A percentile compares a stretch with the other conserved stretches of the same genome.
Conservation (phyloP, 2,888 invertebrate species). For the Cryptus armator region DNA sequence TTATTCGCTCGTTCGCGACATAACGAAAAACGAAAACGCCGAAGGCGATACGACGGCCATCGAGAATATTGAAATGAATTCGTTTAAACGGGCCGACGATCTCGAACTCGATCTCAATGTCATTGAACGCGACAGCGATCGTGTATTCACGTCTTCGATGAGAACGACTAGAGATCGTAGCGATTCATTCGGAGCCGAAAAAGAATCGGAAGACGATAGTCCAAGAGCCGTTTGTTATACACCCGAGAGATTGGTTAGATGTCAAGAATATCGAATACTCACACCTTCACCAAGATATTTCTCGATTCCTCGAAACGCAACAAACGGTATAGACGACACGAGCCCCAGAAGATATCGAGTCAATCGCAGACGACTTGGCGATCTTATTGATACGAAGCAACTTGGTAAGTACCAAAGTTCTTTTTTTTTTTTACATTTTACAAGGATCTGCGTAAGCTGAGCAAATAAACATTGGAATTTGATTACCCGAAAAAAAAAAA, state of each 20-base stretch:
- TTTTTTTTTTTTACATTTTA: too few relatives aligned
- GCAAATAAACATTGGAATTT: neutral
- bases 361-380: conserved; percentile 66
- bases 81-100: conserved; percentile 56
- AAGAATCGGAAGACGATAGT: conserved; percentile 52
- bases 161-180: conserved; percentile 24
- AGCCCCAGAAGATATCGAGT: conserved; percentile 57
- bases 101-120: conserved; percentile 71
- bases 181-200: conserved; percentile 20
- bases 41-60: conserved; percentile 43
- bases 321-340: conserved; percentile 63
- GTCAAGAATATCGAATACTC: conserved; percentile 80
- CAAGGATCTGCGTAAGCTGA: too few relatives aligned
- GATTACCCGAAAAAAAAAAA: neutral
- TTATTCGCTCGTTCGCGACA: conserved; percentile 68
- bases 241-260: conserved; percentile 80
- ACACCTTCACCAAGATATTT: conserved; percentile 75
- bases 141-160: conserved; percentile 44
- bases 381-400: conserved; percentile 68
- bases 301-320: conserved; percentile 65
- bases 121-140: conserved; percentile 73
- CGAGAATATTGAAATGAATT: conserved; percentile 73
- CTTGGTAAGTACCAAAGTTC: conserved; percentile 53
- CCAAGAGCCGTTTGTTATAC: conserved; percentile 77
- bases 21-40: conserved; percentile 58